Evolutionary conservation across 2,888 invertebrate genomes (phyloP).

Genomic region (Lepetodrilus schrolli): DNA sequence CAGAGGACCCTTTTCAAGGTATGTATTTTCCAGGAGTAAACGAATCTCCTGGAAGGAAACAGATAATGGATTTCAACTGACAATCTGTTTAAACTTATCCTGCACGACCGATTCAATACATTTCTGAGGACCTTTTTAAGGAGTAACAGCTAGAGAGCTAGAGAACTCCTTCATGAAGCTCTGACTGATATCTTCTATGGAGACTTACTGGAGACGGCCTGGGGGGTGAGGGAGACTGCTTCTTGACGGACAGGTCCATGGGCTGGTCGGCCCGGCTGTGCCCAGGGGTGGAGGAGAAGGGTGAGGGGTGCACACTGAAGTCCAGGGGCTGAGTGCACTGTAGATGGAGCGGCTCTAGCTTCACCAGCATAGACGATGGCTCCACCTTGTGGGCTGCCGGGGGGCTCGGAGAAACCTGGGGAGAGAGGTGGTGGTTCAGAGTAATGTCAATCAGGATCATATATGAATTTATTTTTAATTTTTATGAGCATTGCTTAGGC

Average conservation of each 20-base stretch:
- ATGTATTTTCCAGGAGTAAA: too few relatives aligned
- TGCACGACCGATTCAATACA: too few relatives aligned
- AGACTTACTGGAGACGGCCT: neutral
- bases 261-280: constrained; percentile 48
- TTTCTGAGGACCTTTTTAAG: too few relatives aligned
- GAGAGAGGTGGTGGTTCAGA: neutral
- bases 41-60: too few relatives aligned
- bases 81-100: too few relatives aligned
- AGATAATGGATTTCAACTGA: too few relatives aligned
- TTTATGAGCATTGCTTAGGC: too few relatives aligned
- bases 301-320: constrained; percentile 60
- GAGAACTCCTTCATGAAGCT: too few relatives aligned
- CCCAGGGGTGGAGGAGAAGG: constrained; percentile 38
- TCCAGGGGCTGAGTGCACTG: constrained; percentile 57
- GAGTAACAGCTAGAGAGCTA: too few relatives aligned
- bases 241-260: constrained; percentile 64
- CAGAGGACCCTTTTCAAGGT: too few relatives aligned
- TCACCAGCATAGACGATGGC: constrained; percentile 27
- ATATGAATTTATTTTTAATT: too few relatives aligned
- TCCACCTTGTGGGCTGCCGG: constrained; percentile 34
- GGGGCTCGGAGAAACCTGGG: constrained; percentile 33
- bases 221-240: constrained; percentile 4
- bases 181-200: too few relatives aligned
- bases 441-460: neutral
- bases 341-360: neutral